Conservation (phyloP, 2,797 vertebrate species). For the Pseudotriccus pelzelni region DNA sequence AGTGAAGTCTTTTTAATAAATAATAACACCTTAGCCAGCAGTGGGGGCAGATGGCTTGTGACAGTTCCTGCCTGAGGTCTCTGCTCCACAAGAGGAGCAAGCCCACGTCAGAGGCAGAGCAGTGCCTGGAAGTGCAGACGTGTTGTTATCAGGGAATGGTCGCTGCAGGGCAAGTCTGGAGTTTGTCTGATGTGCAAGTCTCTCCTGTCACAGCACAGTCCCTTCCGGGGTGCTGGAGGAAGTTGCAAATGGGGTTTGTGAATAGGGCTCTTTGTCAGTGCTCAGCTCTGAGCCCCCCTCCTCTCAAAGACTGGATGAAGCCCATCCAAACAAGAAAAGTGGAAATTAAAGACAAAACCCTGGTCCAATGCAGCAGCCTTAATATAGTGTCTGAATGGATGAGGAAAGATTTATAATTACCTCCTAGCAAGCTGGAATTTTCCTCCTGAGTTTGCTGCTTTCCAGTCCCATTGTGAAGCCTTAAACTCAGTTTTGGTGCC, state of each 20-base stretch:
- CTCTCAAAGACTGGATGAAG: neutral
- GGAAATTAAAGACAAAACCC: constrained; percentile 17
- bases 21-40: neutral
- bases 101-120: neutral
- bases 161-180: constrained; percentile 31
- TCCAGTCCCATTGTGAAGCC: neutral
- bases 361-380: neutral
- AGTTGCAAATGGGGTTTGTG: neutral
- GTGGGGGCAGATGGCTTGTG: neutral
- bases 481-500: neutral
- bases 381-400: neutral
- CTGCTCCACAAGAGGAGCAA: neutral
- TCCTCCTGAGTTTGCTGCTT: neutral
- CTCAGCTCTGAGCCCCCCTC: neutral
- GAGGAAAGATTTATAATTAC: neutral
- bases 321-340: neutral
- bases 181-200: neutral
- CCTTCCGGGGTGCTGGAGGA: constrained; percentile 26
- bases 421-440: neutral
- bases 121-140: neutral
- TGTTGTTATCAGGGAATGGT: neutral
- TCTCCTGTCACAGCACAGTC: neutral
- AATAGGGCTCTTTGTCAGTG: constrained; percentile 48
- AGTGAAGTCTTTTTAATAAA: neutral
- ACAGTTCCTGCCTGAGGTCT: neutral